Evolutionary conservation across 2,113 vertebrate genomes (phyloP), one percentile per base, ranked within the genome.

Genomic region (Dipodomys spectabilis): DNA sequence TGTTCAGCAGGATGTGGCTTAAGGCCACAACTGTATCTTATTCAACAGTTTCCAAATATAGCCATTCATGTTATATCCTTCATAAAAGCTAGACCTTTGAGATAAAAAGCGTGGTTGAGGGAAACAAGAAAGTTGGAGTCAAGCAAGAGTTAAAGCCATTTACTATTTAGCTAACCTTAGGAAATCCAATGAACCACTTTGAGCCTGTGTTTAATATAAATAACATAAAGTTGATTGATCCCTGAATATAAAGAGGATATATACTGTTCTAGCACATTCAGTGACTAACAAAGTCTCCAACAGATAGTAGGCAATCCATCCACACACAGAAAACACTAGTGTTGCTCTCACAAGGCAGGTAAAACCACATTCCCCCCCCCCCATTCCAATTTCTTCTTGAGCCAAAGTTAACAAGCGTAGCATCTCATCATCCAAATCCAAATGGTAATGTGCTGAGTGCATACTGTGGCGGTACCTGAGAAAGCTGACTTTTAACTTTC

Each of bases 401-500:
- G 15, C 53, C 53, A 57, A 57, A 57, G 12, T 57, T 13, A 57
- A 57, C 53, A 57, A 57, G 53, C 45, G 53, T 20, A 44, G 27
- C 18, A 35, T 72, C 28, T 93, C 80, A 68, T 10, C 7, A 44
- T 53, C 88, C 57, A 90, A 45, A 8, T 53, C n/a, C 2, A 71
- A 53, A 44, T 62, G 65, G 72, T 65, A 92, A 74, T 7, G n/a
- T 77, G 13, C 32, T 57, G 15, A 57, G 16, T 57, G 53, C 53
- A 57, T 57, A 16, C 16, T 57, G 53, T 57, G 53, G 15, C 15
- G 53, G 53, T 57, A 57, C 53, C 53, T 57, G 53, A 57, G 53
- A 57, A 57, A 57, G 53, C 53, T 57, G 53, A 92, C 25, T 85
- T 92, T 93, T 64, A 89, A 88, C 69, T 94, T 95, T 95, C 84